Evolutionary conservation across 2,797 vertebrate genomes (phyloP).

Genomic region (Eulemur mongoz): DNA sequence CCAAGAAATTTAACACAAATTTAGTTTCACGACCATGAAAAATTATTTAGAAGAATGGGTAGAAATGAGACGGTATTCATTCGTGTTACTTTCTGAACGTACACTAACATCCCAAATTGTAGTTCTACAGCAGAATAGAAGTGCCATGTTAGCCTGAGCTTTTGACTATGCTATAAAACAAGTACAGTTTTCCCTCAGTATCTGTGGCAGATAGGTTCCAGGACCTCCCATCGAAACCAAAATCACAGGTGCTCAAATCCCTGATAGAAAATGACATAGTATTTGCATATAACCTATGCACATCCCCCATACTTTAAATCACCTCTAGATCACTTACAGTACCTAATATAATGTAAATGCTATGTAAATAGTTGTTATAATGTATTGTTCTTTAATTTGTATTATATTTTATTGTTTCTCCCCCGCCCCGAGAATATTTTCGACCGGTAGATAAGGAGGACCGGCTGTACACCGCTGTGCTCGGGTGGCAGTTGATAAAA

Average conservation of each 20-base stretch:
- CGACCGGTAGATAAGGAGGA: no score
- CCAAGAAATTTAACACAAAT: neutral
- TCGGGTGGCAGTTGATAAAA: neutral
- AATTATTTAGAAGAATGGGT: neutral
- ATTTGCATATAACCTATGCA: neutral
- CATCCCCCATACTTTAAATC: neutral
- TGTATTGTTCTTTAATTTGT: neutral
- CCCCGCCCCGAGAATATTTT: neutral
- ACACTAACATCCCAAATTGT: neutral
- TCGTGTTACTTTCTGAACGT: neutral
- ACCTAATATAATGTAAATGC: neutral
- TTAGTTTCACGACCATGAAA: neutral
- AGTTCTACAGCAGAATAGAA: no score
- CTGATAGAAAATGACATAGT: neutral
- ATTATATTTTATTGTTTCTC: neutral
- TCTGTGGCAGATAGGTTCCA: neutral
- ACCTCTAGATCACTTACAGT: neutral
- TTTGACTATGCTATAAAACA: rapidly evolving
- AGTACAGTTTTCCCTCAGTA: neutral
- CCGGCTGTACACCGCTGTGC: neutral
- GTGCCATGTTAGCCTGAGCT: rapidly evolving
- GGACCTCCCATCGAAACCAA: neutral
- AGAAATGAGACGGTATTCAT: neutral
- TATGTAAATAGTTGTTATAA: neutral
- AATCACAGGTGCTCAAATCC: neutral